phyloP scores from a whole-genome alignment of 2,888 invertebrate species.

The Epinotia demarniana region DNA sequence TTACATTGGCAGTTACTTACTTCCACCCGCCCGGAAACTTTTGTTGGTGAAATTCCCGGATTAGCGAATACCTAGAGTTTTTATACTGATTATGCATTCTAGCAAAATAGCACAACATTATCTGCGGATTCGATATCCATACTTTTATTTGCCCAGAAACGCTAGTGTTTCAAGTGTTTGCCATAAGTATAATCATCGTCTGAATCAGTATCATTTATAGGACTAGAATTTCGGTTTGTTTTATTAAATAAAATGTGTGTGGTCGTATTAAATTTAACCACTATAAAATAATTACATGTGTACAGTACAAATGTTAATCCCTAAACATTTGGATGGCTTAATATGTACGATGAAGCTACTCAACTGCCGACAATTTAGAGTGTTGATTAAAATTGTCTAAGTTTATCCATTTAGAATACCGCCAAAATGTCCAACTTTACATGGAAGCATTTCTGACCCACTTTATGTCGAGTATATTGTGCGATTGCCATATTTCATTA shows the following conservation, averaged over 20 bases:
- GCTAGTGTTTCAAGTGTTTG: too few species aligned
- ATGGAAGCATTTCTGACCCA: slow-evolving; percentile 6
- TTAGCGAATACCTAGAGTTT: neutral
- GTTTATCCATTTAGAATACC: slow-evolving; percentile 39
- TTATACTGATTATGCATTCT: neutral
- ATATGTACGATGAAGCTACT: slow-evolving; percentile 8
- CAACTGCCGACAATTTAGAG: slow-evolving; percentile 31
- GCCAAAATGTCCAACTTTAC: slow-evolving; percentile 27
- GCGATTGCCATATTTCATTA: neutral
- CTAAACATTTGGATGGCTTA: neutral
- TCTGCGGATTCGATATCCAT: too few species aligned
- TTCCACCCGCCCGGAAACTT: neutral
- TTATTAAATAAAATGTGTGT: too few species aligned
- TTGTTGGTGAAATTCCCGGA: neutral
- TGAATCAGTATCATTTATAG: too few species aligned
- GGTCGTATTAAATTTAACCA: too few species aligned
- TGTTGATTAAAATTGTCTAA: slow-evolving; percentile 40
- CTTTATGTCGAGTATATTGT: slow-evolving; percentile 1
- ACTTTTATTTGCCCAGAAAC: too few species aligned
- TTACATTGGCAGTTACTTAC: neutral
- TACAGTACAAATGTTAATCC: neutral
- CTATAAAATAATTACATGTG: too few species aligned
- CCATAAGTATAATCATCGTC: too few species aligned
- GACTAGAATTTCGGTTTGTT: too few species aligned
- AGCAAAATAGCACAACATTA: neutral